Conservation (phyloP, 2,888 invertebrate species). For the Xylota sylvarum region DNA sequence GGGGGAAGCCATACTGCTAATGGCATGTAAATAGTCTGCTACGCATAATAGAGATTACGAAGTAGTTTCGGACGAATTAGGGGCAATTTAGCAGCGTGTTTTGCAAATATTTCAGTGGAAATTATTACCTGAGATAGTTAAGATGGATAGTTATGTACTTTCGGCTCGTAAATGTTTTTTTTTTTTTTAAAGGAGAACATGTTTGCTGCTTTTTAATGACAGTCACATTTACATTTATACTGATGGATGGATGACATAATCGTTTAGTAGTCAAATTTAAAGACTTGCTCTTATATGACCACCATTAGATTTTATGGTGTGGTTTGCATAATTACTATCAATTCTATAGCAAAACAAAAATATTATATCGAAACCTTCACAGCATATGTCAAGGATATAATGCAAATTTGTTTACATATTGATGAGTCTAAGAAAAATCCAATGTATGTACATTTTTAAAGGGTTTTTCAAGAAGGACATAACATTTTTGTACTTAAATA, state of each 20-base stretch:
- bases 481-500: no score
- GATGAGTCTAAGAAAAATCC: no score
- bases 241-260: background rate
- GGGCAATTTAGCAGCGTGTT: conserved; percentile 24
- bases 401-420: no score
- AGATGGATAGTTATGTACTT: background rate
- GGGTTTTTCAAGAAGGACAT: no score
- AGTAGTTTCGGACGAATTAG: conserved; percentile 23
- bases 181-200: background rate
- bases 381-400: no score
- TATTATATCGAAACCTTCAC: no score
- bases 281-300: background rate
- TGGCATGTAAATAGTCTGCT: conserved; percentile 19
- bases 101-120: conserved; percentile 5
- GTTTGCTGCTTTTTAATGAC: conserved; percentile 17
- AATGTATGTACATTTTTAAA: no score
- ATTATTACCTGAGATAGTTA: conserved; percentile 10
- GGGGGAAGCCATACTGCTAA: conserved; percentile 11
- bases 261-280: background rate
- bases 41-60: conserved; percentile 13
- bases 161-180: conserved; percentile 1
- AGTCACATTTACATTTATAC: background rate
- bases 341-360: background rate
- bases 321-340: background rate
- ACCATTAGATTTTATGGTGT: background rate